A percentile compares a stretch with the other conserved stretches of the same genome.
These are phyloP conservation scores for human (Homo sapiens) DNA, from an alignment of 2,113 vertebrate species.

Conservation along the genomic window GRCh38 chr5:136676501-136677000, in stretches of 20 bases:
- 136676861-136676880: neutral
- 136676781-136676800: neutral
- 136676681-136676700: conserved; percentile 8
- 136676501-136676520: neutral
- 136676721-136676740: neutral
- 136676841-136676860: neutral
- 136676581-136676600: neutral
- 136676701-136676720: neutral
- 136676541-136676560: neutral
- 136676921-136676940: neutral
- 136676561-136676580: neutral
- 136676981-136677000: neutral
- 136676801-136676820: neutral
- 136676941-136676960: neutral
- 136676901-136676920: neutral
- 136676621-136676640: neutral
- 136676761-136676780: neutral
- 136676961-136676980: neutral
- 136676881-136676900: neutral
- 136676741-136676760: neutral
- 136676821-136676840: neutral
- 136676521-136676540: neutral
- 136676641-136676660: neutral
- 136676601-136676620: neutral
- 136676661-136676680: neutral